Conservation (phyloP, 2,113 vertebrate species). For the Limnothrissa miodon region DNA sequence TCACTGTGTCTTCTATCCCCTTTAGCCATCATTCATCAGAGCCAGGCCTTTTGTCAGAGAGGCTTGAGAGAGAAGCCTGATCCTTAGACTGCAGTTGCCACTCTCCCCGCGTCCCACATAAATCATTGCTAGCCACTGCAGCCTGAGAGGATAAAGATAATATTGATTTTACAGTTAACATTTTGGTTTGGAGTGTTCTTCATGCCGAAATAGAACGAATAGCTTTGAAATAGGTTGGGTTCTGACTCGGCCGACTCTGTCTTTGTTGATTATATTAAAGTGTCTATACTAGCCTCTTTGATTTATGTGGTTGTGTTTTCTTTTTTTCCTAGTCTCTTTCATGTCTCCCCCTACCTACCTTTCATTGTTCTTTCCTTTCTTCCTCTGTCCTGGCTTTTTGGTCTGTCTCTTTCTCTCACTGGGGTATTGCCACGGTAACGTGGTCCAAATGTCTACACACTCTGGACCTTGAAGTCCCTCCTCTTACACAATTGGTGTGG, state of each 20-base stretch:
- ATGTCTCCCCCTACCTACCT: not conserved
- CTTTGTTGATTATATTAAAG: not conserved
- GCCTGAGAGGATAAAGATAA: constrained; percentile 42
- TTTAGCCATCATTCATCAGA: not conserved
- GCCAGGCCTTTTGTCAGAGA: not conserved
- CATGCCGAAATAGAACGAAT: constrained; percentile 40
- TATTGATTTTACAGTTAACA: constrained; percentile 49
- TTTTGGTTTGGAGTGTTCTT: constrained; percentile 5
- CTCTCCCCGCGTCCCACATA: constrained; percentile 53
- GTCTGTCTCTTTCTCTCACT: constrained; percentile 7
- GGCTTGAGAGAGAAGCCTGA: not conserved
- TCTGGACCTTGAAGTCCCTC: constrained; percentile 32
- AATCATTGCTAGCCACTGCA: constrained; percentile 40
- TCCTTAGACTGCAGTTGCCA: not conserved
- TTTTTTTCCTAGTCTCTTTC: not conserved
- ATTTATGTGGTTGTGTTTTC: not conserved
- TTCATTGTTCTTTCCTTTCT: too few relatives aligned
- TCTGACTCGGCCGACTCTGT: not conserved
- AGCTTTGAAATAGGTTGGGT: constrained; percentile 37
- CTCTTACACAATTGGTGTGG: constrained; percentile 27
- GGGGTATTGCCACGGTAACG: constrained; percentile 24
- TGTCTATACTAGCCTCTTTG: not conserved
- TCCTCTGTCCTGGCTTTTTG: not conserved
- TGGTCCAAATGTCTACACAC: constrained; percentile 26
- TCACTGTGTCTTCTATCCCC: not conserved